Conservation (phyloP, 2,797 vertebrate species). For the Chelon labrosus region DNA sequence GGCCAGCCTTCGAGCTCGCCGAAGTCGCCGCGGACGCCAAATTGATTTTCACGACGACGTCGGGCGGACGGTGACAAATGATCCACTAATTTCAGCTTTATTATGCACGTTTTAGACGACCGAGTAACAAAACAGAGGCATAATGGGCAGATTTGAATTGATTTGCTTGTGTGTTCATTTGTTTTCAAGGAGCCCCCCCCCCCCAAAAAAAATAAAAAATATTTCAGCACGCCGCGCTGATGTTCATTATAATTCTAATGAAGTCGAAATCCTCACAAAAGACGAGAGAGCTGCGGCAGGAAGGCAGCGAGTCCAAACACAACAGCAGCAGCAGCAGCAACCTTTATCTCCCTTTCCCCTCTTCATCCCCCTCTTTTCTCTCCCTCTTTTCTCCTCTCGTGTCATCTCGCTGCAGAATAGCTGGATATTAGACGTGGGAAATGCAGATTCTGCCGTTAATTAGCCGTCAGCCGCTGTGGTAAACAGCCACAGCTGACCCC, state of each 20-base stretch:
- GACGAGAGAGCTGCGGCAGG: conserved; percentile 56
- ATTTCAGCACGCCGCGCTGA: conserved; percentile 64
- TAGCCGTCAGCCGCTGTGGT: conserved; percentile 53
- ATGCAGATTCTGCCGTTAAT: conserved; percentile 60
- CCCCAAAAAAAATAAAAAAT: conserved; percentile 37
- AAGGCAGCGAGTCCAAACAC: conserved; percentile 67
- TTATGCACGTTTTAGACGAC: conserved; percentile 57
- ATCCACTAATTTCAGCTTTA: conserved; percentile 51
- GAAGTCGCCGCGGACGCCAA: conserved; percentile 22
- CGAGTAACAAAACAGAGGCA: conserved; percentile 55
- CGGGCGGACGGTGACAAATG: conserved; percentile 67
- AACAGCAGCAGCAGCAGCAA: conserved; percentile 60
- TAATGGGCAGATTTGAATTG: conserved; percentile 72
- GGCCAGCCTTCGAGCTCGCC: conserved; percentile 15
- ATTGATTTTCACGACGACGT: conserved; percentile 62
- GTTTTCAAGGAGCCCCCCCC: conserved; percentile 57
- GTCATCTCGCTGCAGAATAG: conserved; percentile 33
- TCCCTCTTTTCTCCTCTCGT: background rate
- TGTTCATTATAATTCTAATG: conserved; percentile 83
- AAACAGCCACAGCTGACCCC: conserved; percentile 56
- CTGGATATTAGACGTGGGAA: conserved; percentile 30
- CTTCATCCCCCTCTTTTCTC: conserved; percentile 15
- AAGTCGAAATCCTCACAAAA: conserved; percentile 73
- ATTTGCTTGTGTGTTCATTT: conserved; percentile 72
- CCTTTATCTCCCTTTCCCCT: conserved; percentile 27